A percentile compares a stretch with the other conserved stretches of the same genome.
Evolutionary conservation across 2,888 invertebrate species (phyloP).

Genomic region (Tridacna crocea): DNA sequence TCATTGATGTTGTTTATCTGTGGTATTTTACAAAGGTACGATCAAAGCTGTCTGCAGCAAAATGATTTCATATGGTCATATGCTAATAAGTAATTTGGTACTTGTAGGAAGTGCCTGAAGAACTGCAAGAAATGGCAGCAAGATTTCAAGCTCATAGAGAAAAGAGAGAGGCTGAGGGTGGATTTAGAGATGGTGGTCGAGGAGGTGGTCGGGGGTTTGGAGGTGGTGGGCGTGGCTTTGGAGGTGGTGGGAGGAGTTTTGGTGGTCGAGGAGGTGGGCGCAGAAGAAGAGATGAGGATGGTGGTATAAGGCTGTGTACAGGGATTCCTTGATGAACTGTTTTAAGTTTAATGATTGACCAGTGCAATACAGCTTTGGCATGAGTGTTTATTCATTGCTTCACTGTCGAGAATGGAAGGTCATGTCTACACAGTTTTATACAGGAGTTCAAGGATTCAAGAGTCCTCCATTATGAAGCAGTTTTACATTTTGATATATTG

Average conservation of each 20-base stretch:
- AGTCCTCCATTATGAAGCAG: too few species aligned
- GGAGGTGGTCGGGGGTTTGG: conserved; percentile 75
- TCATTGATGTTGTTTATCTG: too few species aligned
- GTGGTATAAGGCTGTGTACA: conserved; percentile 52
- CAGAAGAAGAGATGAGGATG: conserved; percentile 50
- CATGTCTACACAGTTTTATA: too few species aligned
- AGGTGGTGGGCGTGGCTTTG: conserved; percentile 48
- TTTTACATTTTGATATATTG: too few species aligned
- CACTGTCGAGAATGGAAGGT: too few species aligned
- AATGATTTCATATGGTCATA: not conserved
- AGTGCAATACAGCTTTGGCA: conserved; percentile 13
- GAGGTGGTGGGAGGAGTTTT: conserved; percentile 45
- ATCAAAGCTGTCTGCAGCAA: not conserved
- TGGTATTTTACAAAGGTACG: not conserved
- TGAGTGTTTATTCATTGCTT: too few species aligned
- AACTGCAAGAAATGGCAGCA: conserved; percentile 90
- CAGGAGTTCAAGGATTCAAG: too few species aligned
- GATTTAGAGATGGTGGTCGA: conserved; percentile 63
- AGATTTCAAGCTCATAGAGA: conserved; percentile 87
- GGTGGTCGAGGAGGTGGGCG: conserved; percentile 63
- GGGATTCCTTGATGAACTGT: conserved; percentile 60
- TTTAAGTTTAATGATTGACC: not conserved
- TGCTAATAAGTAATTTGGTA: conserved; percentile 3
- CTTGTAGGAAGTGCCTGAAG: conserved; percentile 90
- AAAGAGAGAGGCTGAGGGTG: conserved; percentile 62